A percentile compares a stretch with the other conserved stretches of the same genome.
Evolutionary conservation across 1,140 invertebrate genomes (phyloP).

Genomic region (Semibalanus balanoides): DNA sequence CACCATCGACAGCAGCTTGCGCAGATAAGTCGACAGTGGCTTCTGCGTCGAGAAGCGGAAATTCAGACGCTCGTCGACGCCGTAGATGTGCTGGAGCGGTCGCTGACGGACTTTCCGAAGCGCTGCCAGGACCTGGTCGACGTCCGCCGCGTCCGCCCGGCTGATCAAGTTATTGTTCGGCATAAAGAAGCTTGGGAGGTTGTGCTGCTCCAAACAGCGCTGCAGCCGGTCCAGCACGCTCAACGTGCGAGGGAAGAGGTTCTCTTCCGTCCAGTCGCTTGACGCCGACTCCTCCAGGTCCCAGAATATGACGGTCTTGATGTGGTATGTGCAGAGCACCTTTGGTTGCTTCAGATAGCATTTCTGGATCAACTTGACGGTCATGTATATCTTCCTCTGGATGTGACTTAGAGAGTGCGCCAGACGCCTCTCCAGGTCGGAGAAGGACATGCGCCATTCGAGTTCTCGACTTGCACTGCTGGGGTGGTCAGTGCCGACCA

Average conservation of each 20-base stretch:
- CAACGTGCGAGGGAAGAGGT: neutral
- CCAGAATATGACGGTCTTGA: neutral
- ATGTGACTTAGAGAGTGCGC: neutral
- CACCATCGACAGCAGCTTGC: too few relatives aligned
- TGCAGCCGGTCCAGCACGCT: neutral
- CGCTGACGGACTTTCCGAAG: too few relatives aligned
- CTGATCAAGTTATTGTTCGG: neutral
- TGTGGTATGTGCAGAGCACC: neutral
- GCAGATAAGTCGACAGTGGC: too few relatives aligned
- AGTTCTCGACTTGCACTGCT: neutral
- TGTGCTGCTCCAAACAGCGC: neutral
- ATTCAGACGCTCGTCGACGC: too few relatives aligned
- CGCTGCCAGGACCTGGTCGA: neutral
- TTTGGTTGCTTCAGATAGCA: neutral
- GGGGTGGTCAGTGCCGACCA: neutral
- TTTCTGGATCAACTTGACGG: neutral
- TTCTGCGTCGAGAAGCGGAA: too few relatives aligned
- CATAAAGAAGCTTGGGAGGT: neutral
- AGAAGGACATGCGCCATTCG: neutral
- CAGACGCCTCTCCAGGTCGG: neutral
- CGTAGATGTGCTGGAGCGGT: too few relatives aligned
- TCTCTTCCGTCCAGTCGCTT: neutral
- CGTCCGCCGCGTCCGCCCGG: neutral
- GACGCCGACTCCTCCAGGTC: neutral
- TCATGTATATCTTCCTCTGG: neutral